These are phyloP conservation scores for Pan troglodytes DNA, from an alignment of 2,113 vertebrate genomes.

Conservation along the genomic window NHGRI_mPanTro3-v2.1_pri NC_072421.2:98540501-98541000, in stretches of 20 bases:
- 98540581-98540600: not conserved
- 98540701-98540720: not conserved
- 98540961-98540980: not conserved
- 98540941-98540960: not conserved
- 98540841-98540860: not conserved
- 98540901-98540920: not conserved
- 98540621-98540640: not conserved
- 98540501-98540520: not conserved
- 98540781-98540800: not conserved
- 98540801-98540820: not conserved
- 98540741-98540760: not conserved
- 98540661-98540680: not conserved
- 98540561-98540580: not conserved
- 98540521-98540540: not conserved
- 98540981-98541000: not conserved
- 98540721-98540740: not conserved
- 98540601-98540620: not conserved
- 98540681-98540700: not conserved
- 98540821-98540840: not conserved
- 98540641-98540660: constrained; percentile 9
- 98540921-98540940: not conserved
- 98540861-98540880: not conserved
- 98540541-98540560: not conserved
- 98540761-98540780: not conserved
- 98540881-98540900: not conserved